Percentiles rank a stretch among this genome's conserved stretches.
Evolutionary conservation across 2,113 vertebrate genomes (phyloP).

Genomic region (Pterocles orientalis): DNA sequence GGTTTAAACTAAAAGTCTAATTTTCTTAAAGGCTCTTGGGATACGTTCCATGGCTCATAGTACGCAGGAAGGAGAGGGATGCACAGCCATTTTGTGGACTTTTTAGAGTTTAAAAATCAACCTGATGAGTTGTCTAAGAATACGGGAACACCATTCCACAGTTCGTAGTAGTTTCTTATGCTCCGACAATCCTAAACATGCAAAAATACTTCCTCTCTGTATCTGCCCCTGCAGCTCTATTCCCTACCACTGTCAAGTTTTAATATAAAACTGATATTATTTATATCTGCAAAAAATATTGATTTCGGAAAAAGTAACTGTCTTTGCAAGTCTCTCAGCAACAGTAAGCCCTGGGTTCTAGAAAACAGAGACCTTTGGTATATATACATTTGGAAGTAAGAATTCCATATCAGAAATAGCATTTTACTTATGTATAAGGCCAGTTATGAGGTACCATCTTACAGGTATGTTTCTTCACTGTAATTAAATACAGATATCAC

Average conservation of each 20-base stretch:
- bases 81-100: background rate
- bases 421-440: background rate
- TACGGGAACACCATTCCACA: accelerated
- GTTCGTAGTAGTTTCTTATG: background rate
- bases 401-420: background rate
- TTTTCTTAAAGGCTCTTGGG: background rate
- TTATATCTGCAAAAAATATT: background rate
- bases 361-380: background rate
- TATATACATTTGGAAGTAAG: background rate
- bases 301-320: background rate
- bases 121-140: background rate
- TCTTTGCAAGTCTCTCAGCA: background rate
- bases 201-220: background rate
- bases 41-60: background rate
- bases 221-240: background rate
- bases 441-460: background rate
- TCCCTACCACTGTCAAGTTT: background rate
- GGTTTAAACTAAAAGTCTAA: background rate
- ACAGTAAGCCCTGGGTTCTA: background rate
- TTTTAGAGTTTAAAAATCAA: background rate
- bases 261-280: background rate
- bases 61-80: background rate
- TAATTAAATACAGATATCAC: background rate
- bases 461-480: background rate
- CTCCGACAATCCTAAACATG: background rate